Evolutionary conservation across 1,140 invertebrate species (phyloP).

Genomic region (Diabrotica virgifera): DNA sequence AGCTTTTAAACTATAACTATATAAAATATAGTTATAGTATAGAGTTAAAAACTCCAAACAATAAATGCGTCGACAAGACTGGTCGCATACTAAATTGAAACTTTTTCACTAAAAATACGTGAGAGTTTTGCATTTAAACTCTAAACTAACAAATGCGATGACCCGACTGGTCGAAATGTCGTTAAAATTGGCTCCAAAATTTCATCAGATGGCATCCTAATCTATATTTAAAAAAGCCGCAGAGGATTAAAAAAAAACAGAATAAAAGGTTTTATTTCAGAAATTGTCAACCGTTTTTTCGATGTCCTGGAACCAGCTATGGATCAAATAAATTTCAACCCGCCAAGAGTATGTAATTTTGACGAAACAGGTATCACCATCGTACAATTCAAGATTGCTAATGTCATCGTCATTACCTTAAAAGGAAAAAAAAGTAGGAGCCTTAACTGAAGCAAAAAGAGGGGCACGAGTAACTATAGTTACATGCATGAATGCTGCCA

Average conservation of each 20-base stretch:
- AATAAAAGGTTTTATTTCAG: constrained; percentile 8
- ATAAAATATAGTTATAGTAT: no score
- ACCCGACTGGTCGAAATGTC: no score
- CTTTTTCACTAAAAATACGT: no score
- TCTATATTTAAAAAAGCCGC: constrained; percentile 12
- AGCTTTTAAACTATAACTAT: no score
- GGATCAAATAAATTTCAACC: constrained; percentile 4
- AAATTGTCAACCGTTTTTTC: constrained; percentile 19
- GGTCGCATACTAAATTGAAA: no score
- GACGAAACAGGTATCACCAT: background rate
- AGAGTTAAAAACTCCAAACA: no score
- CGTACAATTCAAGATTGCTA: no score
- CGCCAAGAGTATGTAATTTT: background rate
- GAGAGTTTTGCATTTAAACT: no score
- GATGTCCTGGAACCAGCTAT: constrained; percentile 14
- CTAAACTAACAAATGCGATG: no score
- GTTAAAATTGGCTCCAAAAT: constrained; percentile 17
- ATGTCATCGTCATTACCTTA: no score
- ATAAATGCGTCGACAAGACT: no score
- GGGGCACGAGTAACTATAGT: constrained; percentile 38
- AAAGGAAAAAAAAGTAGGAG: no score
- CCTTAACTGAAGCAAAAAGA: constrained; percentile 43
- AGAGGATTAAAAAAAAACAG: constrained; percentile 5
- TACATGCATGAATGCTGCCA: constrained; percentile 38
- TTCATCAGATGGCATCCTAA: constrained; percentile 19